Evolutionary conservation across 1,140 invertebrate genomes (phyloP).

Genomic region (Neocloeon triangulifer): DNA sequence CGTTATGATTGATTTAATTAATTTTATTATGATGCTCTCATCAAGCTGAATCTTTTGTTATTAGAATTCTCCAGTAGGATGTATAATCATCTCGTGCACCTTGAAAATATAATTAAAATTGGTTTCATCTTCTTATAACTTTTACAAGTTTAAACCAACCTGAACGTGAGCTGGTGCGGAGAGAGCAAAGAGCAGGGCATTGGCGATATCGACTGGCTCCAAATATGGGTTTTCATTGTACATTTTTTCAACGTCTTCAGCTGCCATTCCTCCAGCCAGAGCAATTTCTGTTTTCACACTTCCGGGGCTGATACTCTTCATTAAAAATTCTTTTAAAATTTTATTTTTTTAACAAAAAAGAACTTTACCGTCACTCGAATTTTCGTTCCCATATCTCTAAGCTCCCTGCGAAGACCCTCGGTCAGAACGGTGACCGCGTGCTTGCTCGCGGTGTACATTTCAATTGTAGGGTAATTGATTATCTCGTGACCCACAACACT

Average conservation of each 20-base stretch:
- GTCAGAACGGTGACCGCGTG: conserved; percentile 18
- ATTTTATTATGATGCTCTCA: too few relatives aligned
- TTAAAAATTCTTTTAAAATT: too few relatives aligned
- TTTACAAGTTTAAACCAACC: too few relatives aligned
- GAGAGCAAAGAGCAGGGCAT: conserved; percentile 1
- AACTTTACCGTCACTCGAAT: too few relatives aligned
- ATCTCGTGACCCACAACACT: conserved; percentile 1
- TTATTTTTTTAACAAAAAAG: too few relatives aligned
- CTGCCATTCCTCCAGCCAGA: background rate
- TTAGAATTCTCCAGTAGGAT: too few relatives aligned
- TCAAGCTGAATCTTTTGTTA: too few relatives aligned
- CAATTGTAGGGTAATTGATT: background rate
- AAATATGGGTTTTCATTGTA: conserved; percentile 1
- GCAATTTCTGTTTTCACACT: conserved; percentile 1
- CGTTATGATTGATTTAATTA: too few relatives aligned
- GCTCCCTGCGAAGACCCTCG: conserved; percentile 20
- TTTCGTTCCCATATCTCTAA: too few relatives aligned
- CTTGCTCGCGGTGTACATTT: conserved; percentile 19
- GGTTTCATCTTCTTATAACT: too few relatives aligned
- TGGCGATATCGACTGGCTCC: conserved; percentile 1
- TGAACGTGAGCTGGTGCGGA: conserved; percentile 1
- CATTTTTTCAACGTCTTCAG: background rate
- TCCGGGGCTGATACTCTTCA: conserved; percentile 1
- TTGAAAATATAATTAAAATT: too few relatives aligned
- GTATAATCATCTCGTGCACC: too few relatives aligned